phyloP scores from a whole-genome alignment of 1,140 invertebrate genomes.

The Lasioglossum albipes region DNA sequence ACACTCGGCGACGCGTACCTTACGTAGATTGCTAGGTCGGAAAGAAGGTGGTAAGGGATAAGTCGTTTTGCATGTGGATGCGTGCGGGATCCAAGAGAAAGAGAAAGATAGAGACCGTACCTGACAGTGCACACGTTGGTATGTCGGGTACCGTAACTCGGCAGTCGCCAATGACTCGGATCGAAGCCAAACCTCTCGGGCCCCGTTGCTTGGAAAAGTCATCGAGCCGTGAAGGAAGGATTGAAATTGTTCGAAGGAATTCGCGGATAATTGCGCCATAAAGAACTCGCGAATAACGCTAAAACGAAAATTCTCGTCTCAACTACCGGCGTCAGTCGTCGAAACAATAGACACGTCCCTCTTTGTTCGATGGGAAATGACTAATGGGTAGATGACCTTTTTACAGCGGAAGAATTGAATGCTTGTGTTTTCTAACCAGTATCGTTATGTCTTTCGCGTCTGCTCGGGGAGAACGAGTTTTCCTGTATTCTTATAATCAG shows the following conservation, averaged over 20 bases:
- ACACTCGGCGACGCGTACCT: slow-evolving; percentile 50
- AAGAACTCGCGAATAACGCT: neutral
- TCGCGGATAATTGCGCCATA: neutral
- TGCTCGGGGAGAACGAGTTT: too few relatives aligned
- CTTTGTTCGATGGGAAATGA: too few relatives aligned
- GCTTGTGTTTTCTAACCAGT: neutral
- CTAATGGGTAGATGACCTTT: too few relatives aligned
- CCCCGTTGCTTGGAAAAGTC: slow-evolving; percentile 23
- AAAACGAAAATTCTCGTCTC: too few relatives aligned
- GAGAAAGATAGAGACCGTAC: neutral
- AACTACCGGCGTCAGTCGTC: too few relatives aligned
- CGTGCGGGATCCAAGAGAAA: neutral
- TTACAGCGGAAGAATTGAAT: neutral
- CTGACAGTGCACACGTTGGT: slow-evolving; percentile 44
- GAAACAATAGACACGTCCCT: too few relatives aligned
- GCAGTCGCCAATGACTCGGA: slow-evolving; percentile 47
- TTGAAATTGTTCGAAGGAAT: neutral
- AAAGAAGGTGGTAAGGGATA: slow-evolving; percentile 50
- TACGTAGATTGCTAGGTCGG: slow-evolving; percentile 65
- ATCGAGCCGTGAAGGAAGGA: neutral
- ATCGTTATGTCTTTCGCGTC: too few relatives aligned
- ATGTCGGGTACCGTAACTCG: slow-evolving; percentile 59
- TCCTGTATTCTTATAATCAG: too few relatives aligned
- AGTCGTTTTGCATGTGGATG: slow-evolving; percentile 39
- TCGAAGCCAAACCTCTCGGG: slow-evolving; percentile 33